Percentiles rank a stretch among this genome's conserved stretches.
These are phyloP conservation scores for Phragmatobia fuliginosa DNA, from an alignment of 2,888 invertebrate species.

Conservation along the genomic window DNA sequence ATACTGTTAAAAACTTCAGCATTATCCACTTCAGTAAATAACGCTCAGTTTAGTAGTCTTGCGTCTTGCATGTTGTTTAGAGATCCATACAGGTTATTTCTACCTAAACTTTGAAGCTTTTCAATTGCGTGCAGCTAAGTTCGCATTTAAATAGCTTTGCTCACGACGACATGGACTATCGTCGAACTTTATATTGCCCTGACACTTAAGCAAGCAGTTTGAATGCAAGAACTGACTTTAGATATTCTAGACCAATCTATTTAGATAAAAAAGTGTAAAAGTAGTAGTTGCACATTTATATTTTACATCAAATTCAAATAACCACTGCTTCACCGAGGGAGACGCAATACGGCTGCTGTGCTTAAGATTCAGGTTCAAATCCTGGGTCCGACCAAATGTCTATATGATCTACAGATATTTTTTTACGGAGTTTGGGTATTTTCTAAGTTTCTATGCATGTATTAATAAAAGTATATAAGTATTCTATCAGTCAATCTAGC, in stretches of 20 bases:
- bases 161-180: constrained; percentile 5
- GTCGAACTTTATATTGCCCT: constrained; percentile 22
- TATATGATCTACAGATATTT: no score
- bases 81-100: constrained; percentile 21
- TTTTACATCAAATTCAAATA: no score
- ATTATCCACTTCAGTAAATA: constrained; percentile 9
- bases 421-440: no score
- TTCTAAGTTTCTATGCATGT: no score
- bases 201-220: not conserved
- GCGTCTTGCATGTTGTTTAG: constrained; percentile 11
- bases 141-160: constrained; percentile 24
- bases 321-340: no score
- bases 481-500: no score
- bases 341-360: no score
- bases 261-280: not conserved
- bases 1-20: constrained; percentile 6
- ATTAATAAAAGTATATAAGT: no score
- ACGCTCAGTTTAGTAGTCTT: constrained; percentile 6
- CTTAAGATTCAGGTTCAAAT: no score
- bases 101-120: constrained; percentile 29
- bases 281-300: no score
- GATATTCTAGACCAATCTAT: not conserved
- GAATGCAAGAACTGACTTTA: not conserved
- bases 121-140: constrained; percentile 27
- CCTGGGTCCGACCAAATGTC: no score